Conservation (phyloP, 1,140 invertebrate species). For the Physella acuta region DNA sequence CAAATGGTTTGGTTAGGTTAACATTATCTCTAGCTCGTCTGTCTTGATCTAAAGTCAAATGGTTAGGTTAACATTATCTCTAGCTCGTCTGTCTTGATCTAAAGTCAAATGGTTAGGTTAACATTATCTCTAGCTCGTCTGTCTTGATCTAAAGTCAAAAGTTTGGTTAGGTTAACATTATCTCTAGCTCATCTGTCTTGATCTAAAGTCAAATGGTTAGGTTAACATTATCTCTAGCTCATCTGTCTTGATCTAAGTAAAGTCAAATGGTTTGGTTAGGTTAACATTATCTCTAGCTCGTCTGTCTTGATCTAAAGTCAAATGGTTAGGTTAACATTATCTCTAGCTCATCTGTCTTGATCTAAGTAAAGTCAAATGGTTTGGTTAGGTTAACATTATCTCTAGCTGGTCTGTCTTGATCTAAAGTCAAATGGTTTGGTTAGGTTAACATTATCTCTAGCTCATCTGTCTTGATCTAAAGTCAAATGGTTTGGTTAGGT, state of each 20-base stretch:
- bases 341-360: constrained; percentile 35
- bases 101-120: constrained; percentile 29
- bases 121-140: constrained; percentile 33
- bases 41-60: constrained; percentile 35
- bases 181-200: constrained; percentile 34
- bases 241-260: constrained; percentile 40
- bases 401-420: constrained; percentile 35
- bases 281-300: constrained; percentile 34
- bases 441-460: constrained; percentile 38
- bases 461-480: constrained; percentile 36
- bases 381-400: constrained; percentile 38
- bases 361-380: constrained; percentile 29
- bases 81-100: constrained; percentile 36
- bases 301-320: constrained; percentile 36
- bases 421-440: constrained; percentile 29
- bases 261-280: too few species aligned
- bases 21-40: constrained; percentile 33
- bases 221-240: constrained; percentile 35
- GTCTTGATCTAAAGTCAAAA: constrained; percentile 35
- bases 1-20: too few species aligned
- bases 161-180: constrained; percentile 37
- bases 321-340: constrained; percentile 35
- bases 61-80: constrained; percentile 38
- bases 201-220: constrained; percentile 32
- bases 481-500: too few species aligned